phyloP scores from a whole-genome alignment of 2,888 invertebrate species.

The Caenorhabditis sp. region DNA sequence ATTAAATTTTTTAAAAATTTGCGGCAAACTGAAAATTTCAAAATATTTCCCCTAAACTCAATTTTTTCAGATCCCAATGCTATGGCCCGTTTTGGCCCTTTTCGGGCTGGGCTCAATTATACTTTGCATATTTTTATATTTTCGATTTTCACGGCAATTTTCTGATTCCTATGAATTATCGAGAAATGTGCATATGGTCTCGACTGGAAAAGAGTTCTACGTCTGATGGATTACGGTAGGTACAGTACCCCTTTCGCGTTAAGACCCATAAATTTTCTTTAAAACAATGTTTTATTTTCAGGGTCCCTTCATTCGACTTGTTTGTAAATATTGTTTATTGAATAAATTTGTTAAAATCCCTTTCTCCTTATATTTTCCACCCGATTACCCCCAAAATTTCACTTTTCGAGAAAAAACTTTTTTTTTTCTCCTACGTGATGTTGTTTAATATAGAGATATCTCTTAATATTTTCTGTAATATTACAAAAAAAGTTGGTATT shows the following conservation, averaged over 20 bases:
- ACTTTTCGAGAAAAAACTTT: not conserved
- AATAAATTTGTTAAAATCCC: slow-evolving; percentile 7
- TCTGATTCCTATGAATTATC: slow-evolving; percentile 35
- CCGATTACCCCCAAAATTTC: not conserved
- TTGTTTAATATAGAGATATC: slow-evolving; percentile 6
- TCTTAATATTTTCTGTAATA: slow-evolving; percentile 16
- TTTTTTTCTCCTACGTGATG: slow-evolving; percentile 4
- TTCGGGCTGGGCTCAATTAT: not conserved
- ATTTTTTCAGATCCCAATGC: too few species aligned
- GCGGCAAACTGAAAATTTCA: too few species aligned
- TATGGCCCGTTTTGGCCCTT: not conserved
- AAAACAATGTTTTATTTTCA: too few species aligned
- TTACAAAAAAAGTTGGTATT: not conserved
- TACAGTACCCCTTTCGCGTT: slow-evolving; percentile 8
- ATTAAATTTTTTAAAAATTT: too few species aligned
- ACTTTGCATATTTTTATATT: not conserved
- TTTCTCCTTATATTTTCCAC: slow-evolving; percentile 1
- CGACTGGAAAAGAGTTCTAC: slow-evolving; percentile 31
- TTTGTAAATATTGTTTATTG: too few species aligned
- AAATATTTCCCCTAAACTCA: too few species aligned
- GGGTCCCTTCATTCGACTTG: too few species aligned
- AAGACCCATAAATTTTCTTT: too few species aligned
- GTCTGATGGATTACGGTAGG: slow-evolving; percentile 9
- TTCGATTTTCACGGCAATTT: slow-evolving; percentile 5
- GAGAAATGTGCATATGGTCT: slow-evolving; percentile 17